A percentile compares a stretch with the other conserved stretches of the same genome.
These are phyloP conservation scores for Neofelis nebulosa DNA, from an alignment of 2,113 vertebrate species.

Conservation along the genomic window DNA sequence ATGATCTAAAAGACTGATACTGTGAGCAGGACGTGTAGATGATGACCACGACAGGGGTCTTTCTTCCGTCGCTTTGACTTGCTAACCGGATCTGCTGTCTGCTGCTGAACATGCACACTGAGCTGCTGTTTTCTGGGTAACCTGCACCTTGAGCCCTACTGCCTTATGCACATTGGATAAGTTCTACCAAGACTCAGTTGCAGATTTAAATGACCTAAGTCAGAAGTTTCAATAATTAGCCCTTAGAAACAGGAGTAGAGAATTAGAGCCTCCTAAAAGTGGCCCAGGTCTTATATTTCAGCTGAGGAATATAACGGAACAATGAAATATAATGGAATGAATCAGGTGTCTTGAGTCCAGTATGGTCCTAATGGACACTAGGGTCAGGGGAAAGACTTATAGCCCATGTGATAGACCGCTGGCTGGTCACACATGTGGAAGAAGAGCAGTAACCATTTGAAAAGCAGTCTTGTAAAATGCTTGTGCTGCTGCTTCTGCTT, in stretches of 20 bases:
- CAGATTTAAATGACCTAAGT: background rate
- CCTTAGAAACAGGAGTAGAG: background rate
- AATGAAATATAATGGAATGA: background rate
- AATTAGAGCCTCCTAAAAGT: background rate
- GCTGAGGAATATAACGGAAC: background rate
- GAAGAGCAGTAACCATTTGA: background rate
- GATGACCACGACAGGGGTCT: too few species aligned
- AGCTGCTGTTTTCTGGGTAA: background rate
- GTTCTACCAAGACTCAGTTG: background rate
- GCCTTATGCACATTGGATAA: background rate
- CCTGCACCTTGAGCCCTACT: background rate
- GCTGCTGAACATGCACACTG: background rate
- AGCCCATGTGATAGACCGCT: too few species aligned
- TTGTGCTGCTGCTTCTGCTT: background rate
- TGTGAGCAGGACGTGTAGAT: background rate
- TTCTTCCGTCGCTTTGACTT: background rate
- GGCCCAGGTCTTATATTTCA: background rate
- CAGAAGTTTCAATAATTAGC: background rate
- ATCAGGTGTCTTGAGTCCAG: background rate
- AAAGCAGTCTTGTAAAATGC: background rate
- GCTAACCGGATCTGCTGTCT: background rate
- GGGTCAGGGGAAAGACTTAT: background rate
- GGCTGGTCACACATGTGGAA: background rate
- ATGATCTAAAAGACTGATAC: background rate
- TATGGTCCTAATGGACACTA: fast-evolving